Percentiles rank a stretch among this genome's conserved stretches.
These are phyloP conservation scores for Incurvaria masculella DNA, from an alignment of 2,888 invertebrate genomes.

Conservation along the genomic window DNA sequence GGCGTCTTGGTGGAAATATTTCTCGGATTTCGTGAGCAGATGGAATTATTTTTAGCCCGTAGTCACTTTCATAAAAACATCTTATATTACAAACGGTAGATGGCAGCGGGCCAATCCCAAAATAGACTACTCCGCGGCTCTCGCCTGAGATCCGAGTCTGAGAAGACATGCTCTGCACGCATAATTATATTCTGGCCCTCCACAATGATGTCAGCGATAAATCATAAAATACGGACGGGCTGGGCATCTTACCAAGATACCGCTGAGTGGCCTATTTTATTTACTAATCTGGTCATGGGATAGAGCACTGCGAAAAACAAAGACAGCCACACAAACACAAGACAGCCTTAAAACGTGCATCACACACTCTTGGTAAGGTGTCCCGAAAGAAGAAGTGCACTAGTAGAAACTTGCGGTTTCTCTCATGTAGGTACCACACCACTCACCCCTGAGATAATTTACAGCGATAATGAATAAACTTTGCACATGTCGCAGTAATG, in stretches of 20 bases:
- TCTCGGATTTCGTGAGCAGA: constrained; percentile 53
- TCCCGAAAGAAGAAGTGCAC: too few species aligned
- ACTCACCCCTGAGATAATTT: too few species aligned
- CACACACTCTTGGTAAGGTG: too few species aligned
- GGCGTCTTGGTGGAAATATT: constrained; percentile 14
- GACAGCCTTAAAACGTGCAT: too few species aligned
- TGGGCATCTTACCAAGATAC: neutral
- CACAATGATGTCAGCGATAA: neutral
- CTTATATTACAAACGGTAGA: constrained; percentile 56
- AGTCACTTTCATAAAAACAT: constrained; percentile 57
- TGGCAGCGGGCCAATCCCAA: constrained; percentile 47
- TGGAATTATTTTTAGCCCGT: constrained; percentile 54
- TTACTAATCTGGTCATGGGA: too few species aligned
- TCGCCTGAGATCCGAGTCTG: constrained; percentile 45
- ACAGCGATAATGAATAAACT: too few species aligned
- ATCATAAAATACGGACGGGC: neutral
- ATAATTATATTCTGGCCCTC: neutral
- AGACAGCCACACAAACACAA: too few species aligned
- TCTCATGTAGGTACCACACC: too few species aligned
- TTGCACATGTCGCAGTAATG: too few species aligned
- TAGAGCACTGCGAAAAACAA: too few species aligned
- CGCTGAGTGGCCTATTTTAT: too few species aligned
- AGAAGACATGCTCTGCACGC: neutral
- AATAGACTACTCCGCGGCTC: constrained; percentile 49
- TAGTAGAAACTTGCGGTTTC: too few species aligned